Conservation (phyloP, 2,888 invertebrate genomes). For the Idaea straminata region DNA sequence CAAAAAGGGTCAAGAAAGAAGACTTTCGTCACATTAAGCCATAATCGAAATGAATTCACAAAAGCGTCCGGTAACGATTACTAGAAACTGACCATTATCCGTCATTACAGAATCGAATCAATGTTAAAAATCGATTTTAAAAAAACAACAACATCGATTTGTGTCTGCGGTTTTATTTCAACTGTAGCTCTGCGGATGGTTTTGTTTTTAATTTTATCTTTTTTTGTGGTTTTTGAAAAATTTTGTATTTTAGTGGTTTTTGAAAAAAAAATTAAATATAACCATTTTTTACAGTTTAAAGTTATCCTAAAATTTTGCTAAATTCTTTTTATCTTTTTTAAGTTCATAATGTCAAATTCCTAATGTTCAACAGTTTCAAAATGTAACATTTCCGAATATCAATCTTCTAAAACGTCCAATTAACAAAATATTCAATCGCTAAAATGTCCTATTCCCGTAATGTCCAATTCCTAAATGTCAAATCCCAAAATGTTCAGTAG, state of each 20-base stretch:
- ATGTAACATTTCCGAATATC: too few relatives aligned
- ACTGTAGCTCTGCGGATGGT: slow-evolving; percentile 43
- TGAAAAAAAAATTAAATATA: background rate
- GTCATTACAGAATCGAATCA: slow-evolving; percentile 54
- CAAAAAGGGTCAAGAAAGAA: slow-evolving; percentile 2
- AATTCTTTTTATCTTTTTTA: too few relatives aligned
- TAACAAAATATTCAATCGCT: too few relatives aligned
- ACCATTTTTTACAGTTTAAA: too few relatives aligned
- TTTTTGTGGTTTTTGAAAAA: slow-evolving; percentile 14
- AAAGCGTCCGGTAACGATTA: slow-evolving; percentile 36
- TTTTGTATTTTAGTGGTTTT: background rate
- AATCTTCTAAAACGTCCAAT: too few relatives aligned
- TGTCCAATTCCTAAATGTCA: too few relatives aligned
- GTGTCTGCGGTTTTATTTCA: slow-evolving; percentile 51
- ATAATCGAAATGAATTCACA: slow-evolving; percentile 36
- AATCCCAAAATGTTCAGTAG: too few relatives aligned
- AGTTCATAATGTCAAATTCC: too few relatives aligned
- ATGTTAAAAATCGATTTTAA: slow-evolving; percentile 48
- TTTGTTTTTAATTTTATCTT: slow-evolving; percentile 32
- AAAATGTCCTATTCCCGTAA: too few relatives aligned
- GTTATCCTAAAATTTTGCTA: too few relatives aligned
- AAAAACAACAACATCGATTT: slow-evolving; percentile 51
- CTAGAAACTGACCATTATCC: slow-evolving; percentile 41
- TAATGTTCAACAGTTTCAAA: too few relatives aligned
- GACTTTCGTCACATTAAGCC: slow-evolving; percentile 27